Conservation (phyloP, 1,140 invertebrate species). For the Danaus plexippus region DNA sequence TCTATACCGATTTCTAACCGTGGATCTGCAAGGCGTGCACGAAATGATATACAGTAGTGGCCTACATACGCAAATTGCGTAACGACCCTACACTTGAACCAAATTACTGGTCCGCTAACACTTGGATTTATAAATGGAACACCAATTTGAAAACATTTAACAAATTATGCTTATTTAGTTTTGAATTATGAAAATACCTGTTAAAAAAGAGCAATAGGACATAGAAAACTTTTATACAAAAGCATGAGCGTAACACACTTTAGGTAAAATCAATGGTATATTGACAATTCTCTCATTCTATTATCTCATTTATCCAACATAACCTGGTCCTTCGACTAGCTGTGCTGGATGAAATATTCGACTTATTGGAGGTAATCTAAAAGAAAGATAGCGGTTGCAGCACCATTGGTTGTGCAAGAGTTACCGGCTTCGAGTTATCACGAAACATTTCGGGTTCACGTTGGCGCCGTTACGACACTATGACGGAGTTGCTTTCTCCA, state of each 20-base stretch:
- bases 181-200: neutral
- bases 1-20: no score
- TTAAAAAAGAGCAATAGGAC: no score
- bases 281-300: no score
- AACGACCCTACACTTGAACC: constrained; percentile 62
- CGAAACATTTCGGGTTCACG: constrained; percentile 55
- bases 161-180: constrained; percentile 10
- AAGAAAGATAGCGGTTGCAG: constrained; percentile 11
- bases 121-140: no score
- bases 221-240: no score
- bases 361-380: no score
- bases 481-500: constrained; percentile 41
- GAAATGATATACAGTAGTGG: constrained; percentile 46
- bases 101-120: constrained; percentile 23
- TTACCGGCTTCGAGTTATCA: constrained; percentile 34
- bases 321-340: no score
- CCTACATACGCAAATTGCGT: constrained; percentile 56
- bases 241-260: no score
- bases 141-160: constrained; percentile 8
- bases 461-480: constrained; percentile 48
- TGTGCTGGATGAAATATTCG: no score
- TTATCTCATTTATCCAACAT: no score
- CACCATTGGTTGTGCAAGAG: constrained; percentile 44
- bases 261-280: no score
- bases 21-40: constrained; percentile 9